Percentiles rank a stretch among this genome's conserved stretches.
These are phyloP conservation scores for Procavia capensis DNA, from an alignment of 2,113 vertebrate genomes.

Conservation along the genomic window DNA sequence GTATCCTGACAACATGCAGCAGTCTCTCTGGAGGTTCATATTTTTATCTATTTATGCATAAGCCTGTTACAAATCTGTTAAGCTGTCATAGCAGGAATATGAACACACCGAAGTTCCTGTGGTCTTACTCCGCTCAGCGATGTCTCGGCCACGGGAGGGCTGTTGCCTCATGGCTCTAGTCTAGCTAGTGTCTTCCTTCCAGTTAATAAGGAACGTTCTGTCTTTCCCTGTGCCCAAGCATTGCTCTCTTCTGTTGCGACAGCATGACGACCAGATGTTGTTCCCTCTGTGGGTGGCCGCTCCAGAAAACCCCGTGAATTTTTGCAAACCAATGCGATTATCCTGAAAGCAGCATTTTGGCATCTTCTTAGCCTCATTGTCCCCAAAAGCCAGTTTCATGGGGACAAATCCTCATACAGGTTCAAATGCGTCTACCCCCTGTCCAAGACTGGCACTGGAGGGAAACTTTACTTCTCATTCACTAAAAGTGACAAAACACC, in stretches of 20 bases:
- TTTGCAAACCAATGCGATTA: constrained; percentile 63
- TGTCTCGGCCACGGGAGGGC: background rate
- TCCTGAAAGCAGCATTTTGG: constrained; percentile 32
- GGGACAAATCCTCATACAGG: background rate
- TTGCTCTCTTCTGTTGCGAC: background rate
- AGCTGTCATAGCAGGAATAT: background rate
- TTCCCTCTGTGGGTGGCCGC: constrained; percentile 65
- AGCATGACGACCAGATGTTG: constrained; percentile 62
- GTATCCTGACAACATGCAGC: background rate
- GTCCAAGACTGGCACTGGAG: background rate
- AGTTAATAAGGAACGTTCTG: background rate
- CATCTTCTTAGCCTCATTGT: constrained; percentile 36
- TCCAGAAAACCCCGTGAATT: constrained; percentile 53
- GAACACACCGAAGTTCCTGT: background rate
- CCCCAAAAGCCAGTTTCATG: background rate
- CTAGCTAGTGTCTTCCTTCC: background rate
- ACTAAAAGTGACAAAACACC: background rate
- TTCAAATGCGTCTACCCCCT: background rate
- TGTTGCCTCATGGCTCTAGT: background rate
- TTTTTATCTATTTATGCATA: constrained; percentile 16
- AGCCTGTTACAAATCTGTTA: background rate
- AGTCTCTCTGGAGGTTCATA: background rate
- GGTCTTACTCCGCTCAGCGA: background rate
- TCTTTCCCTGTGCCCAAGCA: constrained; percentile 39
- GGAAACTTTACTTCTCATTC: constrained; percentile 16